These are phyloP conservation scores for Oncorhynchus tshawytscha DNA, from an alignment of 2,113 vertebrate genomes.

Conservation along the genomic window DNA sequence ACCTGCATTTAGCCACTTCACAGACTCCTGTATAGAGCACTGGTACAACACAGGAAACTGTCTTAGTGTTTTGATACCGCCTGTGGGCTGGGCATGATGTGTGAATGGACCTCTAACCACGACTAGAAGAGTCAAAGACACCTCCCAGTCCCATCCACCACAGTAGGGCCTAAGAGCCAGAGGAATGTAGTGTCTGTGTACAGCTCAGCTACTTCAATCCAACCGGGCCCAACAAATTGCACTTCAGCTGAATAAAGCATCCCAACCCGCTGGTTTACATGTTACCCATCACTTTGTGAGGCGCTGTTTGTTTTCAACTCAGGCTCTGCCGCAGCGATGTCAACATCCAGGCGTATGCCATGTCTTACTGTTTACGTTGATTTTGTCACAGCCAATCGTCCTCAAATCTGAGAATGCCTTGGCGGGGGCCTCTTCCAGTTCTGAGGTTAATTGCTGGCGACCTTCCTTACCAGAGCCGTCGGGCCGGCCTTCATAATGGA, in stretches of 20 bases:
- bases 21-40: background rate
- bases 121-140: background rate
- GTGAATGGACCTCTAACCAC: too few relatives aligned
- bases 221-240: slow-evolving; percentile 57
- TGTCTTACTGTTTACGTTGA: slow-evolving; percentile 45
- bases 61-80: slow-evolving; percentile 4
- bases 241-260: slow-evolving; percentile 25
- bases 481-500: slow-evolving; percentile 36
- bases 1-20: background rate
- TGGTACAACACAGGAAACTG: slow-evolving; percentile 6
- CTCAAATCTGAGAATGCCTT: slow-evolving; percentile 39
- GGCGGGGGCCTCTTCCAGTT: slow-evolving; percentile 34
- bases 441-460: slow-evolving; percentile 58
- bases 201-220: slow-evolving; percentile 40
- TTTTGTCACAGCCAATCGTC: slow-evolving; percentile 63
- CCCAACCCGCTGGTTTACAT: slow-evolving; percentile 51
- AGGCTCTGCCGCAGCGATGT: slow-evolving; percentile 57
- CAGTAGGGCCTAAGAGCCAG: slow-evolving; percentile 22
- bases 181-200: slow-evolving; percentile 46
- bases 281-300: slow-evolving; percentile 58
- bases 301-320: slow-evolving; percentile 51
- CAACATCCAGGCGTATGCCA: slow-evolving; percentile 54
- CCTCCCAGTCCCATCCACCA: slow-evolving; percentile 26
- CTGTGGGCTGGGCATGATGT: slow-evolving; percentile 9
- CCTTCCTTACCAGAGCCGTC: slow-evolving; percentile 33